Conservation (phyloP, 2,797 vertebrate genomes). For the Brotogeris chrysoptera region DNA sequence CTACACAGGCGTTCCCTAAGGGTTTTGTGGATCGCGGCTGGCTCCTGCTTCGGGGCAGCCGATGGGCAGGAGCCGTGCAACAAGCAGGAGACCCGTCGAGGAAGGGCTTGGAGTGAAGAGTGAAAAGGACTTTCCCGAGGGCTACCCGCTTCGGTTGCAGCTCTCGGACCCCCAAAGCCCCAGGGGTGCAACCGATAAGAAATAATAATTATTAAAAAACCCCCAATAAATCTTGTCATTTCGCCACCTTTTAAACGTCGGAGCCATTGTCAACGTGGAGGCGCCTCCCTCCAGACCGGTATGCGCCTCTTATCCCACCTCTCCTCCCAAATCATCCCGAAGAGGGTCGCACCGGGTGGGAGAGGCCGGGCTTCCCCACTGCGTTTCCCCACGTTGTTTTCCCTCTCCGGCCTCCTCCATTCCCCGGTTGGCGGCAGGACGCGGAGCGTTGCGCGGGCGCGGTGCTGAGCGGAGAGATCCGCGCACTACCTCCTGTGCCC, state of each 20-base stretch:
- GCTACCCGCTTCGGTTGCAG: neutral
- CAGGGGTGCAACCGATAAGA: neutral
- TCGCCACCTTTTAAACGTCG: neutral
- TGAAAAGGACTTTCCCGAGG: neutral
- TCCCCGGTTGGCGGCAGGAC: neutral
- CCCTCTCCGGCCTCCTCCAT: neutral
- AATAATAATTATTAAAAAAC: neutral
- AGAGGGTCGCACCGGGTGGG: neutral
- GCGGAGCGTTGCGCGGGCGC: neutral
- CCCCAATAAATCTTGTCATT: rapidly evolving
- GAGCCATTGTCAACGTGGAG: neutral
- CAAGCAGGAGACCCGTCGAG: neutral
- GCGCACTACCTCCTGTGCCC: neutral
- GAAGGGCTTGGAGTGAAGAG: neutral
- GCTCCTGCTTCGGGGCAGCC: neutral
- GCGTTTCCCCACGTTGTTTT: neutral
- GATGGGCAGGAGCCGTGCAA: neutral
- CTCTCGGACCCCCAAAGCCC: neutral
- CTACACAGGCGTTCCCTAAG: neutral
- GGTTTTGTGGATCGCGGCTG: rapidly evolving
- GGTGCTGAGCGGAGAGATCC: neutral
- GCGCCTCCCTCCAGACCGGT: neutral
- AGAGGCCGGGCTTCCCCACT: neutral
- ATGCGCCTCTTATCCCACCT: neutral
- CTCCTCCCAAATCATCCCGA: neutral